Evolutionary conservation across 2,888 invertebrate species (phyloP).

Genomic region (Drosophila cognata): DNA sequence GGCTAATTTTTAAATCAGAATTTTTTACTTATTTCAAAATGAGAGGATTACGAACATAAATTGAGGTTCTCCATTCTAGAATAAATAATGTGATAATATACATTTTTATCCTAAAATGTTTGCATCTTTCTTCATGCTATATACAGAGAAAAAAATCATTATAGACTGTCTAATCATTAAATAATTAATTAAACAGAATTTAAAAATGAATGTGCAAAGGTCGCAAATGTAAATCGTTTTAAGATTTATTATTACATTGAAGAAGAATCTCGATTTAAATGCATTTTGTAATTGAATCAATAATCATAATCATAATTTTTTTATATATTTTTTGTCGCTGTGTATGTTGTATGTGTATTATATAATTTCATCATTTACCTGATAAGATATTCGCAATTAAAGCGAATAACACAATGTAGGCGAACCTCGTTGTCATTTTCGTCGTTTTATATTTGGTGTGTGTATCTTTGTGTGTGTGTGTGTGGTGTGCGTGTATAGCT

Average conservation of each 20-base stretch:
- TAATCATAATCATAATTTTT: too few species aligned
- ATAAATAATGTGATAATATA: neutral
- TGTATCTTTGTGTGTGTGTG: slow-evolving; percentile 3
- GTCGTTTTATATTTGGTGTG: slow-evolving; percentile 8
- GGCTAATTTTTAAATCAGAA: too few species aligned
- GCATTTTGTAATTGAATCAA: neutral
- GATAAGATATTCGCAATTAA: slow-evolving; percentile 79
- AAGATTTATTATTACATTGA: neutral
- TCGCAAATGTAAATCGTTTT: neutral
- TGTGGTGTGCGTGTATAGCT: slow-evolving; percentile 7
- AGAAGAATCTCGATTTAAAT: neutral
- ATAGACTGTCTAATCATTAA: neutral
- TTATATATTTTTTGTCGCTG: neutral
- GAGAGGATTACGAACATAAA: neutral
- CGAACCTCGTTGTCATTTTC: slow-evolving; percentile 60
- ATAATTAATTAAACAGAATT: neutral
- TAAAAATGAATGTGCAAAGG: neutral
- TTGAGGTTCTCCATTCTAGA: neutral
- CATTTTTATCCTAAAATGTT: neutral
- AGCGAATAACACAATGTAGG: slow-evolving; percentile 72
- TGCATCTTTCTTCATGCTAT: neutral
- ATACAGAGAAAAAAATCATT: neutral
- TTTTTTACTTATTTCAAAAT: neutral
- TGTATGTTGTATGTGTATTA: slow-evolving; percentile 4
- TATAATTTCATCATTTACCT: slow-evolving; percentile 67